Base-by-base conservation (phyloP, 2,888 invertebrate genomes). In the Aethes cnicana region DNA sequence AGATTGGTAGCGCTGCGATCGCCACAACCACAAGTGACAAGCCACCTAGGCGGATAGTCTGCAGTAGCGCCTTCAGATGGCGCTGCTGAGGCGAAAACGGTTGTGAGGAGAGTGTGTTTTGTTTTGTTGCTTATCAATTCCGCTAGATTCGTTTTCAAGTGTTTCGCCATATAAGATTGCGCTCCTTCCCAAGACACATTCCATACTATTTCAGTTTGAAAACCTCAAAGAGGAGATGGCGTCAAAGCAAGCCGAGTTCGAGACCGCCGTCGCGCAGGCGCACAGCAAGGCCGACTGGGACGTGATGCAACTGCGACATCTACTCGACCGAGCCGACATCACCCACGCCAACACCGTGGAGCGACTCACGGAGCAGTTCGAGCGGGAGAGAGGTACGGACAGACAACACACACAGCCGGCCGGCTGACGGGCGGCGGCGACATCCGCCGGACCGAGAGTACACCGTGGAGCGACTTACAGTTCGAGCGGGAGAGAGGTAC, bases 301-400 rank as follows among this genome's bases (percentile, higher is more conserved):
- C 68, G 85, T 93, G 36, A 81, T 94, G 68, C 95, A 95, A 67
- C 87, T 95, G 42, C 84, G 95, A 36, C 87, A 92, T 62, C 90
- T 94, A 48, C 88, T 95, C 72, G 93, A 94, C 69, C 94, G 94
- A 77, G 92, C 95, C 48, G 95, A 95, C 67, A 93, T 94, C 77
- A 90, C 90, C 4, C 94, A 95, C 74, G 93, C 94, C 36, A 94
- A 94, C 56, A 92, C 93, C 62, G 89, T 94, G 5, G 95, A 95
- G 57, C 91, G 92, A 58, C 77, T 95, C 68, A 90, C 90, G 9
- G 91, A 92, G 48, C 81, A 91, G 57, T 93, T 94, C 70, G 92
- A 93, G 59, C 86, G 85, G 55, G 94, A 95, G 75, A 84, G 93
- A 81, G 94, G 95, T 95, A n/a, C n/a, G n/a, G n/a, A n/a, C n/a